Base-by-base conservation (phyloP, 2,113 vertebrate genomes). In the Amphilophus citrinellus region DNA sequence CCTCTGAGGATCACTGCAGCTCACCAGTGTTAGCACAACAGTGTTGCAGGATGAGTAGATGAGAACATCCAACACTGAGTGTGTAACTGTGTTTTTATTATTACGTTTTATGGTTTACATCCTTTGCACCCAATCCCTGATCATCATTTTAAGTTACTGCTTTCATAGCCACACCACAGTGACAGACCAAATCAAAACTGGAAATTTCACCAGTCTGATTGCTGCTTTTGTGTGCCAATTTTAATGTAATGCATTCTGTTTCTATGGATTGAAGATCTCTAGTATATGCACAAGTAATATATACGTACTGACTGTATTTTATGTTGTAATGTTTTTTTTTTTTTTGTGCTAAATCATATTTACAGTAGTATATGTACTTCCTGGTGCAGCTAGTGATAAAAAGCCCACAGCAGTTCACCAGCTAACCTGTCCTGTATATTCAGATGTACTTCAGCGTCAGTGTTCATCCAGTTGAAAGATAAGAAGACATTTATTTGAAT, bases 191-290 rank as follows among this genome's bases (percentile, higher is more conserved):
- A 42, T 30, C 20, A 60, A 77, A 84, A 32, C 18, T 57, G 22
- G 27, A 78, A 53, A 35, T 27, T 42, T 87, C 18, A 83, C 39
- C 18, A 82, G 56, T 87, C 60, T 61, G 62, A 80, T 60, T 6
- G 6, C 27, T 84, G 80, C 56, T 77, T 56, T 62, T 80, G 61
- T 84, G 83, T 93, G 88, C 88, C 90, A 90, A 83, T 7, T 61
- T 77, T 4, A 68, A 42, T 84, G 61, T 50, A 42, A 84, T 79
- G 27, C 32, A 75, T n/a, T 15, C 60, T 27, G 18, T 89, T 53
- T 82, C 15, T 86, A 22, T 84, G 22, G 44, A 78, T 66, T 35
- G 65, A 71, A 76, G 4, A 86, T 32, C 59, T 30, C 7, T 27
- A 56, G 35, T 57, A 50, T 44, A 85, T 13, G 10, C 15, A 84